A percentile compares a stretch with the other conserved stretches of the same genome.
phyloP scores from a whole-genome alignment of 2,888 invertebrate genomes.

The Iselma pallidipennis region DNA sequence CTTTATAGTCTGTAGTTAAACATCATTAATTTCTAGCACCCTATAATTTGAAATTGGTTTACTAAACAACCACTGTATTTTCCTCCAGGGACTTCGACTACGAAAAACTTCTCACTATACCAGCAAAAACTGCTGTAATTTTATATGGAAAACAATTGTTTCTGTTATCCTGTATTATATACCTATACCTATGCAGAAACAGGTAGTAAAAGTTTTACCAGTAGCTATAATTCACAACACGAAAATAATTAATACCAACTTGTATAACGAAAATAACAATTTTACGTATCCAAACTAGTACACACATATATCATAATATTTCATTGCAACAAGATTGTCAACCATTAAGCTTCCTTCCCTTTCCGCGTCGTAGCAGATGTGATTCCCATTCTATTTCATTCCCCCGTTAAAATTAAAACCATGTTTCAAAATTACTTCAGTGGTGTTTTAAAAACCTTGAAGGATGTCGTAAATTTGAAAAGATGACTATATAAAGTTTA shows the following conservation, averaged over 20 bases:
- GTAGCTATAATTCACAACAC: neutral
- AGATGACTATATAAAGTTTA: constrained; percentile 55
- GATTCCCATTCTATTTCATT: constrained; percentile 38
- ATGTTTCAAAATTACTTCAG: constrained; percentile 57
- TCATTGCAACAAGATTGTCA: constrained; percentile 41
- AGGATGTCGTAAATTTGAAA: constrained; percentile 56
- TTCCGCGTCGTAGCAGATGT: constrained; percentile 41
- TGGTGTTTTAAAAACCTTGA: constrained; percentile 54
- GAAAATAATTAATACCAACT: constrained; percentile 41
- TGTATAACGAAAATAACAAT: constrained; percentile 41
- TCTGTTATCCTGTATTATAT: too few relatives aligned
- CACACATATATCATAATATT: constrained; percentile 43
- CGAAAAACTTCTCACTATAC: too few relatives aligned
- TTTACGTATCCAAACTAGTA: constrained; percentile 45
- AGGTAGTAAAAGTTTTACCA: constrained; percentile 1
- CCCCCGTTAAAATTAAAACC: constrained; percentile 55
- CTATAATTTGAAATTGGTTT: too few relatives aligned
- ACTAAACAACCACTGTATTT: too few relatives aligned
- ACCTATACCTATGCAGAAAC: too few relatives aligned
- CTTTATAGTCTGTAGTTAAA: too few relatives aligned
- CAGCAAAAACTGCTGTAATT: too few relatives aligned
- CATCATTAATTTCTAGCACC: too few relatives aligned
- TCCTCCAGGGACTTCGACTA: too few relatives aligned
- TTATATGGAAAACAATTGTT: too few relatives aligned
- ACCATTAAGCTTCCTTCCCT: constrained; percentile 40